A percentile compares a stretch with the other conserved stretches of the same genome.
phyloP scores from a whole-genome alignment of 2,113 vertebrate species.

The Rhea americana region DNA sequence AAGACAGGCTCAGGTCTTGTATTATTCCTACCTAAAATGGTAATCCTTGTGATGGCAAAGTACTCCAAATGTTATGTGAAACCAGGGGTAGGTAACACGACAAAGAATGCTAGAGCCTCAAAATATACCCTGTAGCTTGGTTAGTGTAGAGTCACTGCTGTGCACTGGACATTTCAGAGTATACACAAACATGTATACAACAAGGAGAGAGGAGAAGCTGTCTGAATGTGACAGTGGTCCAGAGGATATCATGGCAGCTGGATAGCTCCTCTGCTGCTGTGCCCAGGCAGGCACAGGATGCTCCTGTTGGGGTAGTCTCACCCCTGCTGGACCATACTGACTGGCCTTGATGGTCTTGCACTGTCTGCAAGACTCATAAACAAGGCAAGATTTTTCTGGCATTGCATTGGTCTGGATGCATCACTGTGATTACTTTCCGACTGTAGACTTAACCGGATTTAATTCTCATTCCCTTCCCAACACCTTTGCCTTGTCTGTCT shows the following conservation, averaged over 20 bases:
- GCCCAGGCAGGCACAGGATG: neutral
- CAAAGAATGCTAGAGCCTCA: neutral
- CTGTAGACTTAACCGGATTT: neutral
- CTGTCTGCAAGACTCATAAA: neutral
- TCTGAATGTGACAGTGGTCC: neutral
- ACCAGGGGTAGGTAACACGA: neutral
- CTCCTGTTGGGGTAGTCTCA: neutral
- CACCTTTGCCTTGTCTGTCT: neutral
- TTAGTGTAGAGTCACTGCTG: neutral
- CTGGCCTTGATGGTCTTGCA: neutral
- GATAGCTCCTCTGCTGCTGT: neutral
- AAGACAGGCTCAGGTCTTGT: neutral
- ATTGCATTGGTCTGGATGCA: neutral
- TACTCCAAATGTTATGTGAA: neutral
- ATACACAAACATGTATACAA: neutral
- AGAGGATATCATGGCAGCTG: neutral
- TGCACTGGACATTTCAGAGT: no score
- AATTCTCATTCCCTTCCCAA: neutral
- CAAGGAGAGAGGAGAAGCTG: neutral
- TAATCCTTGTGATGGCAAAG: neutral
- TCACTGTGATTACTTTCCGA: neutral
- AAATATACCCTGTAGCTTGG: neutral
- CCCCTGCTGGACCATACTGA: neutral
- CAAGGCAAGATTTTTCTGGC: neutral
- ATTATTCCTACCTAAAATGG: neutral